Evolutionary conservation across 2,888 invertebrate genomes (phyloP), one percentile per base, ranked within the genome.

Genomic region (Rhorus exstirpatorius): DNA sequence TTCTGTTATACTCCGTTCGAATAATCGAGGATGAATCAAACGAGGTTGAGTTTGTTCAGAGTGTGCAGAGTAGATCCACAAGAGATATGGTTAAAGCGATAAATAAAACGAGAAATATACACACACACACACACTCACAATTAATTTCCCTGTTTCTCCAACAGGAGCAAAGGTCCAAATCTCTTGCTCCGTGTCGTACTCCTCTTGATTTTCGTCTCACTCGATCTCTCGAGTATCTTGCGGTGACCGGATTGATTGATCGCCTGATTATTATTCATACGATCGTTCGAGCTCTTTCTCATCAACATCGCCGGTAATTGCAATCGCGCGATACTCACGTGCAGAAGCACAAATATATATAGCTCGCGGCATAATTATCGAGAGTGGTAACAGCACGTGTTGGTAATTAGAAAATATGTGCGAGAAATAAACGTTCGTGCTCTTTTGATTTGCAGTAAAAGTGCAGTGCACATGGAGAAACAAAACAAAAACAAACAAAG

Each of bases 381-480:
- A 49, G 51, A 71, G 76, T 81, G 44, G 31, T 38, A 60, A 60
- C 60, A 70, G 68, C 78, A 44, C 75, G 70, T 70, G 65, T 71
- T 51, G 44, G 35, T 75, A 79, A 82, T 82, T 82, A 75, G 70
- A 75, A 78, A 78, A 82, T 75, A 21, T 74, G 38, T n/a, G 58
- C 55, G 55, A 63, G 17, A 31, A 10, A 46, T 61, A 61, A 14
- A 74, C 46, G 58, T 49, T 60, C 58, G 46, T 71, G 24, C 67
- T 60, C 71, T 44, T 72, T 31, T 19, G 14, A 49, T 72, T 46
- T 60, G n/a, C 46, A 21, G 71, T 72, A 72, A 60, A 72, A 71
- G 70, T 71, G 3, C 46, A 60, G 46, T 46, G 58, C 8, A 3
- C 17, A 46, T 6, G 46, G 8, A 46, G 31, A 31, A 14, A n/a